Percentiles rank a stretch among this genome's conserved stretches.
These are phyloP conservation scores for Picus viridis DNA, from an alignment of 2,797 vertebrate genomes.

Conservation along the genomic window DNA sequence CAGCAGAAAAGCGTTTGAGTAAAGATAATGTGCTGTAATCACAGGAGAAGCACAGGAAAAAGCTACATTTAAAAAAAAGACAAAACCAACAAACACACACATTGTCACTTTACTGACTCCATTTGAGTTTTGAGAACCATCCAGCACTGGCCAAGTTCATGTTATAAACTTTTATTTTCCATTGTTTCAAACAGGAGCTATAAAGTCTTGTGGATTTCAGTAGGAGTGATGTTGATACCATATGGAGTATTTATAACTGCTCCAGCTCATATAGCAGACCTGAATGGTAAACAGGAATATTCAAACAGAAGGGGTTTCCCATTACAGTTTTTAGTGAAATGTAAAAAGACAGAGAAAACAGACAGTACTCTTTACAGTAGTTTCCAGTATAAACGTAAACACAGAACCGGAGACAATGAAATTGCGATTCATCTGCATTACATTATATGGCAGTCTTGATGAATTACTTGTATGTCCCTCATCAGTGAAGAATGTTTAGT, in stretches of 20 bases:
- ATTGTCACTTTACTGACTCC: not conserved
- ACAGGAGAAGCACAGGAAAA: not conserved
- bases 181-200: not conserved
- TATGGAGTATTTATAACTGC: not conserved
- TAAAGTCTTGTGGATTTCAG: not conserved
- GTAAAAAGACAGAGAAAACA: not conserved
- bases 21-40: not conserved
- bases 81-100: fast-evolving
- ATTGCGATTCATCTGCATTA: not conserved
- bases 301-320: not conserved
- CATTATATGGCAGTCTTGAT: not conserved
- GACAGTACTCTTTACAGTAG: not conserved
- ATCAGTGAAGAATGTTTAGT: not conserved
- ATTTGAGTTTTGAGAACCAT: slow-evolving; percentile 2
- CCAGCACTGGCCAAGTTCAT: not conserved
- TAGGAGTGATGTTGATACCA: not conserved
- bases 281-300: not conserved
- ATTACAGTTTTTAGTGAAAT: not conserved
- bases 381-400: not conserved
- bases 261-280: not conserved
- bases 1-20: not conserved
- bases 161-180: not conserved
- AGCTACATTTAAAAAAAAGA: not conserved
- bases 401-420: not conserved
- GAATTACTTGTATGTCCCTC: not conserved